phyloP scores from a whole-genome alignment of 1,140 invertebrate species.

The Heliconius melpomene region DNA sequence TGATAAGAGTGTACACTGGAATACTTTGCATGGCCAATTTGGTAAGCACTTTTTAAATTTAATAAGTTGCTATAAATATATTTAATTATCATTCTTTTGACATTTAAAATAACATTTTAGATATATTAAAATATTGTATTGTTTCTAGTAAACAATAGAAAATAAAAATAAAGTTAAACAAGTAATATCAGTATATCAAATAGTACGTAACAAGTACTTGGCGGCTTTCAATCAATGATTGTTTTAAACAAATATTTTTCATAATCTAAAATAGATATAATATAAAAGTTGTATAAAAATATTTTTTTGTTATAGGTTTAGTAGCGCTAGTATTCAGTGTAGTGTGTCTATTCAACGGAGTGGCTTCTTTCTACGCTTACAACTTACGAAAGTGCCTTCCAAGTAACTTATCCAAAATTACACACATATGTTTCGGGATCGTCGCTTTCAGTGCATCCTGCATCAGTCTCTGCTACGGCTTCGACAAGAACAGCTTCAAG shows the following conservation, averaged over 20 bases:
- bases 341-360: conserved; percentile 46
- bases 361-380: conserved; percentile 55
- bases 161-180: not conserved
- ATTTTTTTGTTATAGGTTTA: conserved; percentile 41
- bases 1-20: conserved; percentile 56
- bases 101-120: too few species aligned
- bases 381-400: conserved; percentile 50
- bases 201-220: too few species aligned
- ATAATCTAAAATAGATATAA: not conserved
- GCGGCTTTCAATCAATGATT: not conserved
- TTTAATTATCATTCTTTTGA: too few species aligned
- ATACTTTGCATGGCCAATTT: conserved; percentile 39
- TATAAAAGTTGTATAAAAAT: not conserved
- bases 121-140: too few species aligned
- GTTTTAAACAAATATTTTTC: not conserved
- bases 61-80: not conserved
- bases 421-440: conserved; percentile 60
- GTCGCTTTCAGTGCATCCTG: conserved; percentile 49
- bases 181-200: too few species aligned
- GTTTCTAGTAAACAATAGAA: not conserved
- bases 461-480: conserved; percentile 56
- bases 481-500: conserved; percentile 52
- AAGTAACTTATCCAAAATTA: conserved; percentile 54
- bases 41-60: conserved; percentile 4
- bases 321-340: conserved; percentile 51